Conservation (phyloP, 2,797 vertebrate genomes). For the Molossus molossus region DNA sequence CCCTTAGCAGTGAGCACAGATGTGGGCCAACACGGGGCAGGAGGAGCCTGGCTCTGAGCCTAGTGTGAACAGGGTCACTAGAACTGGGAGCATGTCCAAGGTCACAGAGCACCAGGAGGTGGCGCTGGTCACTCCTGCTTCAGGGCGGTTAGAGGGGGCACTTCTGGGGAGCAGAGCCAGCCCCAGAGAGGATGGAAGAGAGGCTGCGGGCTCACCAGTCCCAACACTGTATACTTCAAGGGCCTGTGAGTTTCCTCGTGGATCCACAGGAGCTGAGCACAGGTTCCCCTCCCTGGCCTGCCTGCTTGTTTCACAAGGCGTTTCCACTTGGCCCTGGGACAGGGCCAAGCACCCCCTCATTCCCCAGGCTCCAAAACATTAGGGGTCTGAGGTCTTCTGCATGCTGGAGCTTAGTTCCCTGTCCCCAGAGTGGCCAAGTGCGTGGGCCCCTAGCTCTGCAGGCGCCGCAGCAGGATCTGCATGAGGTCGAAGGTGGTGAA, state of each 20-base stretch:
- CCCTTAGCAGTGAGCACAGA: neutral
- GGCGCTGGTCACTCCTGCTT: neutral
- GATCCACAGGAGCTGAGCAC: neutral
- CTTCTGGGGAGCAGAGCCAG: neutral
- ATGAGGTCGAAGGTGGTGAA: conserved; percentile 97
- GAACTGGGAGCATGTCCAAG: conserved; percentile 1
- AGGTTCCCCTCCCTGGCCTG: neutral
- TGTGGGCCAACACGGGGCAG: neutral
- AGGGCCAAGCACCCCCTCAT: neutral
- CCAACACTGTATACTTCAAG: neutral
- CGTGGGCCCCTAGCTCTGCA: conserved; percentile 77
- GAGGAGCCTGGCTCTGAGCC: accelerated
- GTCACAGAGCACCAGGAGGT: neutral
- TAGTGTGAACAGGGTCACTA: neutral
- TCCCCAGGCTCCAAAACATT: neutral
- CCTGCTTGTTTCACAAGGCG: neutral
- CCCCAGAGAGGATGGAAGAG: neutral
- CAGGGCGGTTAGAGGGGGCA: neutral
- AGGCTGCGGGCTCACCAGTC: accelerated
- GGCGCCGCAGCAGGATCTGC: conserved; percentile 92
- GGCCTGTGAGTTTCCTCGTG: neutral
- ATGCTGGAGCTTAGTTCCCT: neutral
- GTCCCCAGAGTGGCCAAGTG: neutral
- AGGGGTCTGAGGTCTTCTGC: neutral
- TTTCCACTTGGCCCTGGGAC: neutral